These are phyloP conservation scores for Beris morrisii DNA, from an alignment of 2,888 invertebrate genomes.

Conservation along the genomic window DNA sequence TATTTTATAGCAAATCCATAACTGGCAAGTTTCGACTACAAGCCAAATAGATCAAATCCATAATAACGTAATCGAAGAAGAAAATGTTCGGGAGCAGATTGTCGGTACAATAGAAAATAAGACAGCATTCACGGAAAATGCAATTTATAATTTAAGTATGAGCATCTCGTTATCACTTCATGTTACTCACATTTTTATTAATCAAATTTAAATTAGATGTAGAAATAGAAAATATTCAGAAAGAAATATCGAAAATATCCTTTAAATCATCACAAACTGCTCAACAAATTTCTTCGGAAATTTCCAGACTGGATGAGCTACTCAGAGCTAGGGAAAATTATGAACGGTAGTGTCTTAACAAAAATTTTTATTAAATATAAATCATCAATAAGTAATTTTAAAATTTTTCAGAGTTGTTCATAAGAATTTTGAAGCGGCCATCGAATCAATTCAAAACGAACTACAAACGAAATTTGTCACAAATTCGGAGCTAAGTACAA, in stretches of 20 bases:
- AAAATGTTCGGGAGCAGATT: conserved; percentile 33
- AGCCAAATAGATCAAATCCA: conserved; percentile 35
- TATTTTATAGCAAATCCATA: conserved; percentile 33
- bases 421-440: conserved; percentile 2
- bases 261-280: conserved; percentile 23
- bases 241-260: conserved; percentile 24
- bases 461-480: conserved; percentile 47
- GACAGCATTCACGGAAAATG: conserved; percentile 12
- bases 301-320: conserved; percentile 26
- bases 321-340: conserved; percentile 22
- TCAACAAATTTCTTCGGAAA: conserved; percentile 25
- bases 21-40: conserved; percentile 32
- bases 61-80: conserved; percentile 34
- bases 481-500: conserved; percentile 54
- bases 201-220: conserved; percentile 16
- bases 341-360: conserved; percentile 8
- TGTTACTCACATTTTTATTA: background rate
- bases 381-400: too few relatives aligned
- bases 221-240: conserved; percentile 31
- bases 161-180: background rate
- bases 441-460: conserved; percentile 41
- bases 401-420: conserved; percentile 10
- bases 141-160: conserved; percentile 27
- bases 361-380: too few relatives aligned
- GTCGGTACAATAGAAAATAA: conserved; percentile 20